Evolutionary conservation across 2,888 invertebrate species (phyloP), one percentile per base, ranked within the genome.

Genomic region (Zootermopsis nevadensis): DNA sequence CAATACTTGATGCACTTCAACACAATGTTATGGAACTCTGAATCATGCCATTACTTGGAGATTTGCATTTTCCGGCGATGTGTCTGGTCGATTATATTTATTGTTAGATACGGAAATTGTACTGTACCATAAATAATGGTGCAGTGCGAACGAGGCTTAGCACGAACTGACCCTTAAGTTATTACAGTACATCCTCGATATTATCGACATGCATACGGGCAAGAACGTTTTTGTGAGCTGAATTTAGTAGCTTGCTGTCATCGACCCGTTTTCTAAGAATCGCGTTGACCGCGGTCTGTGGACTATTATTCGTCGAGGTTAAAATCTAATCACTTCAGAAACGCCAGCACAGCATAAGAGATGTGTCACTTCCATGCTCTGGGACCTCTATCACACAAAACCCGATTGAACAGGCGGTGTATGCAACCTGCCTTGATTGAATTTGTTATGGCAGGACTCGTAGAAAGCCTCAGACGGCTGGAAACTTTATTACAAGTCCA

Each of bases 321-420:
- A 67, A 67, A 30, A 33, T 31, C 15, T 33, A 69, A 69, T 69
- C 69, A 69, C 69, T 60, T 60, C 48, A 19, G 48, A 48, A 48
- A 48, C 42, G 48, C 48, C 48, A 66, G 30, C 66, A 27, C 8
- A 69, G 33, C 33, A 69, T 33, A 33, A 69, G 33, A 33, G 69
- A 69, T 69, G 33, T 69, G 69, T 69, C 69, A 69, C 69, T 33
- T 33, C 69, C 69, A 69, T 22, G 33, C 27, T 33, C 22, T 69
- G 31, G 27, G 48, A 19, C 48, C 48, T 48, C 19, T 15, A 48
- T 1, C 48, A 15, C 66, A 27, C 27, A 1, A 66, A 69, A 69
- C 19, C 7, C 19, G 33, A 69, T 69, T 69, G 33, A 66, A 15
- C 66, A n/a, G 30, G n/a, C n/a, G 27, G 27, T 24, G 31, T 33